These are phyloP conservation scores for Teleogryllus oceanicus DNA, from an alignment of 2,888 invertebrate genomes.

Conservation along the genomic window DNA sequence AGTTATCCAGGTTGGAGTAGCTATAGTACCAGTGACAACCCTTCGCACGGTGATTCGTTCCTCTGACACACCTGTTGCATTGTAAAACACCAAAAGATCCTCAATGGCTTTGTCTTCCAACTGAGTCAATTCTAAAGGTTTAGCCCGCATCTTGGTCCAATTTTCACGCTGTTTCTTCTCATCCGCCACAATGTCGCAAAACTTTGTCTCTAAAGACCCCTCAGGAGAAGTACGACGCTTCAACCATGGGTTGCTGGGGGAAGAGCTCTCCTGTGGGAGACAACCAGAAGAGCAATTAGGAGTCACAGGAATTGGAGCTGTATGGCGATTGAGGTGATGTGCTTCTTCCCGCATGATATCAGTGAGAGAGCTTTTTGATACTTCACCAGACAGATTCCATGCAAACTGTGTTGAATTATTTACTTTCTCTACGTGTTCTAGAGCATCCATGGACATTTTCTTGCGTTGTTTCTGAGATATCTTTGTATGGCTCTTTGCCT, in stretches of 20 bases:
- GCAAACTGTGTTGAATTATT: background rate
- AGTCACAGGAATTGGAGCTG: background rate
- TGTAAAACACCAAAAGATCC: constrained; percentile 71
- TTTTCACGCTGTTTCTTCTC: constrained; percentile 71
- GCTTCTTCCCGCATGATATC: constrained; percentile 20
- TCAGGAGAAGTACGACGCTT: background rate
- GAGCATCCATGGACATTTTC: constrained; percentile 52
- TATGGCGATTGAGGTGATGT: background rate
- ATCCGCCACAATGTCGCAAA: constrained; percentile 64
- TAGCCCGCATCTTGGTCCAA: constrained; percentile 66
- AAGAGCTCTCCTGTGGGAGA: background rate
- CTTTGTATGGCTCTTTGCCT: constrained; percentile 47
- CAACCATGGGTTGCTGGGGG: constrained; percentile 4
- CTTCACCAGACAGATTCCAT: background rate
- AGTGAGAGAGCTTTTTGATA: background rate
- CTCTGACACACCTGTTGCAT: constrained; percentile 64
- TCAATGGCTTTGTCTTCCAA: constrained; percentile 83
- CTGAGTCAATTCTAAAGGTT: constrained; percentile 72
- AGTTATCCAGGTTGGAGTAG: constrained; percentile 59
- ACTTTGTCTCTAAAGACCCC: constrained; percentile 38
- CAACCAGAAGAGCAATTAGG: background rate
- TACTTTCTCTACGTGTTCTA: background rate
- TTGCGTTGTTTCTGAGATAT: constrained; percentile 64
- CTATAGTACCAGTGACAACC: constrained; percentile 56
- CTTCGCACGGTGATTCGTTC: constrained; percentile 69